Evolutionary conservation across 2,797 vertebrate species (phyloP).

Genomic region (Bovichtus diacanthus): DNA sequence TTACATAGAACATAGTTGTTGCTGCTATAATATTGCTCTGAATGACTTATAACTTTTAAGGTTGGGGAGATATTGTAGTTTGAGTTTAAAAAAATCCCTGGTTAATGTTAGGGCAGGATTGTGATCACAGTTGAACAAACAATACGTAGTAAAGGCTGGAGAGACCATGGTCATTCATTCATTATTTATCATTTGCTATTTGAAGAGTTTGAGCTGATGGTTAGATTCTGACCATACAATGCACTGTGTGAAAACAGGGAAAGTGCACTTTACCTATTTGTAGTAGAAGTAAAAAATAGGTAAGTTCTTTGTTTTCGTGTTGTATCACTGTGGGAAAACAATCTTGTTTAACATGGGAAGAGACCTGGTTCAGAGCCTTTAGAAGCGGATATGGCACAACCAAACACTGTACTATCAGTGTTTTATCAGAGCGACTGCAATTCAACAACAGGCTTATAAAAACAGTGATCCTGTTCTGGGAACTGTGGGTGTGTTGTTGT

Average conservation of each 20-base stretch:
- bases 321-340: constrained; percentile 40
- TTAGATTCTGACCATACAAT: background rate
- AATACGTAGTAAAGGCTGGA: no score
- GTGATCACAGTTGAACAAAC: no score
- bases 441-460: constrained; percentile 56
- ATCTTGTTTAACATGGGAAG: constrained; percentile 55
- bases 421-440: constrained; percentile 67
- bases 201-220: background rate
- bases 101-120: no score
- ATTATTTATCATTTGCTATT: background rate
- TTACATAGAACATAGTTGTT: background rate
- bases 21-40: no score
- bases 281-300: no score
- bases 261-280: background rate
- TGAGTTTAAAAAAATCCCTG: no score
- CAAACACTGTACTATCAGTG: constrained; percentile 66
- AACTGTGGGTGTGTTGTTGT: constrained; percentile 40
- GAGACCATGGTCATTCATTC: no score
- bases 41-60: no score
- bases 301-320: constrained; percentile 8
- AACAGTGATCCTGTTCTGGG: constrained; percentile 47
- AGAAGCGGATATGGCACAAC: constrained; percentile 48
- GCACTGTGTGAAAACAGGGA: background rate
- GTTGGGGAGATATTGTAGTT: no score
- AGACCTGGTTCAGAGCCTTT: constrained; percentile 41